Base-by-base conservation (phyloP, 1,140 invertebrate genomes). In the Drosophila tristis region DNA sequence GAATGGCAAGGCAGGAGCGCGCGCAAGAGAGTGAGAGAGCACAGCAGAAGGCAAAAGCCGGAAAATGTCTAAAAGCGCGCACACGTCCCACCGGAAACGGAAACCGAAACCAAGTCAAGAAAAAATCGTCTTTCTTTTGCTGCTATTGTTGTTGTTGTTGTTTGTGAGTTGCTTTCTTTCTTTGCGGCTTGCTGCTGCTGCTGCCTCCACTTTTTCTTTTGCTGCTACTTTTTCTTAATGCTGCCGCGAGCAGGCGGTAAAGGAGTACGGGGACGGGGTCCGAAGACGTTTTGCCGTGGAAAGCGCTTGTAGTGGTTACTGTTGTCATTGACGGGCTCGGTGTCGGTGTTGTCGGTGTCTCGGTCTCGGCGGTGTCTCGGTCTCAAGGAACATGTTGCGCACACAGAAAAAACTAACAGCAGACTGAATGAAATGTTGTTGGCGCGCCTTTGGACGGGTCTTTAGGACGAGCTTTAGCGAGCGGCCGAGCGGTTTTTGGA, bases 301-400 rank as follows among this genome's bases (percentile, higher is more conserved):
- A 25, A 25, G 20, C 67, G 63, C 68, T 62, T 74, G 60, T 63
- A 74, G 59, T 63, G 29, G 68, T 73, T 53, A 15, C 15, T 56
- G 71, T 72, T 72, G 66, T 50, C 72, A 49, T 74, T 67, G 54
- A 23, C 25, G 23, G 25, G 56, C 23, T 15, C 29, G 63, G 11
- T 45, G 63, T 29, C 66, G 61, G 15, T 50, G 53, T 23, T 59
- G 58, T 39, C 59, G 49, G 49, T 54, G 66, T 29, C 63, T 20
- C 78, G 60, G 54, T 62, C 31, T 62, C 49, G 49, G 54, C 60
- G 8, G 29, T 35, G 60, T 43, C 66, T 57, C 63, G 80, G 75
- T 73, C 79, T 87, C 79, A 87, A 87, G 79, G 61, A 90, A 89
- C 84, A 90, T 89, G 84, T 89, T 89, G 84, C 84, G 84, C 84